A percentile compares a stretch with the other conserved stretches of the same genome.
Evolutionary conservation across 2,113 vertebrate genomes (phyloP).

Genomic region (Albula glossodonta): DNA sequence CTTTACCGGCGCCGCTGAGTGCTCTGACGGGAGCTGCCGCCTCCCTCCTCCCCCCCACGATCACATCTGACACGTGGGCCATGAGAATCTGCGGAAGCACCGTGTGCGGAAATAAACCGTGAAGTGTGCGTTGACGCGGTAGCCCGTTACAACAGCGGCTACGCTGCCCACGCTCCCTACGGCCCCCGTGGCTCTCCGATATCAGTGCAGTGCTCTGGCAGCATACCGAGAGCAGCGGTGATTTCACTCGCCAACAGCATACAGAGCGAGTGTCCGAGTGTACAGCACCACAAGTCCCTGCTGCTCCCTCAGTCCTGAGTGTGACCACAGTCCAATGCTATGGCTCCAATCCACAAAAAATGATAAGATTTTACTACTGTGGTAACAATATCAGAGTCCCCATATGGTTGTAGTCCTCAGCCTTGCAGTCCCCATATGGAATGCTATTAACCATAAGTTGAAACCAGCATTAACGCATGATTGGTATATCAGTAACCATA

Average conservation of each 20-base stretch:
- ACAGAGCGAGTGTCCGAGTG: neutral
- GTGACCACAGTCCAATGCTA: neutral
- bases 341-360: neutral
- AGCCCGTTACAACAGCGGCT: too few relatives aligned
- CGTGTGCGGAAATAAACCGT: neutral
- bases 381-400: neutral
- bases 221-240: neutral
- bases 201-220: neutral
- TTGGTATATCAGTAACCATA: neutral
- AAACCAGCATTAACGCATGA: too few relatives aligned
- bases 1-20: neutral
- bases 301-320: neutral
- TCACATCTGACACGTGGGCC: slow-evolving; percentile 1
- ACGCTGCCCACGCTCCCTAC: neutral
- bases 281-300: neutral
- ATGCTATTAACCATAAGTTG: neutral
- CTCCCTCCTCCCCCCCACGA: neutral
- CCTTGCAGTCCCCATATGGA: neutral
- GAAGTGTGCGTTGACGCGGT: neutral
- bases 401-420: too few relatives aligned
- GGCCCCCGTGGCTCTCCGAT: neutral
- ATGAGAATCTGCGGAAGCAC: neutral
- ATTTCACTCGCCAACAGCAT: neutral
- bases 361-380: neutral
- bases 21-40: neutral